phyloP scores from a whole-genome alignment of 2,797 vertebrate species.

The Enteromius unitaeniatus region DNA sequence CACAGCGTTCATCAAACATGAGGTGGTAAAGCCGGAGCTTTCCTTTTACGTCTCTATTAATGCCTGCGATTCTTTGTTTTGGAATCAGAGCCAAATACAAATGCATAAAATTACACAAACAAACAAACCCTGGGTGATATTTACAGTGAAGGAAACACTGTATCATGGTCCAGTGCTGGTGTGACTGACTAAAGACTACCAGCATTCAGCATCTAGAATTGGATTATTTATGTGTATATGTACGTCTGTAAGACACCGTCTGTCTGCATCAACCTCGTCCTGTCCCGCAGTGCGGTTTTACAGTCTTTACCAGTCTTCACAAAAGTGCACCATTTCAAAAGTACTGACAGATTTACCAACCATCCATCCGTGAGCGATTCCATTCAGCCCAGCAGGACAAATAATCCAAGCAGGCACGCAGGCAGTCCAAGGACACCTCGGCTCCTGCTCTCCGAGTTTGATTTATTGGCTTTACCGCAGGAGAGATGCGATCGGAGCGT shows the following conservation, averaged over 20 bases:
- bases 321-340: constrained; percentile 48
- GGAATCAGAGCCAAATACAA: constrained; percentile 10
- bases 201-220: neutral
- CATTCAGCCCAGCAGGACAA: constrained; percentile 51
- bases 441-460: constrained; percentile 50
- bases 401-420: constrained; percentile 50
- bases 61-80: neutral
- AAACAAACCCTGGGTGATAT: constrained; percentile 44
- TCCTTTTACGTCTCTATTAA: constrained; percentile 30
- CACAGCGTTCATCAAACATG: constrained; percentile 18
- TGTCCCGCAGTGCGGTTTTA: constrained; percentile 9
- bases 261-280: neutral
- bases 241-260: neutral
- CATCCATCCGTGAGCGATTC: constrained; percentile 30
- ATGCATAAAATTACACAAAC: constrained; percentile 12
- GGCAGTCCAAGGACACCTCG: constrained; percentile 58
- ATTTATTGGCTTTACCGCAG: constrained; percentile 54
- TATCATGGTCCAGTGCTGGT: neutral
- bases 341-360: constrained; percentile 48
- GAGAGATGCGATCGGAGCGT: constrained; percentile 51
- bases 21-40: neutral
- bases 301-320: constrained; percentile 40
- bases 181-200: neutral
- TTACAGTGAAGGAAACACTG: constrained; percentile 43
- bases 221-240: constrained; percentile 7